Conservation (phyloP, 1,140 invertebrate species). For the Microplitis demolitor region DNA sequence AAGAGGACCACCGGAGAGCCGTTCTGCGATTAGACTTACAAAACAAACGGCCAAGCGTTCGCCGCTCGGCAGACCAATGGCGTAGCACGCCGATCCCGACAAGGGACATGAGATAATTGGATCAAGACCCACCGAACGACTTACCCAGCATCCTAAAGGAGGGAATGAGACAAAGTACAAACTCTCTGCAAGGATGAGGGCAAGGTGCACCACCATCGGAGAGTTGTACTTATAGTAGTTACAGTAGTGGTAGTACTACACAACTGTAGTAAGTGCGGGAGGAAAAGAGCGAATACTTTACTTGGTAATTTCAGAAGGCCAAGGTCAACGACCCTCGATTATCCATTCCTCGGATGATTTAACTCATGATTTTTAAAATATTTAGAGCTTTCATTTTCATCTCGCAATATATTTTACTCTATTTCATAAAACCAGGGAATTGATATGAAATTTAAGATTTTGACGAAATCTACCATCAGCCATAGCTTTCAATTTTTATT, state of each 20-base stretch:
- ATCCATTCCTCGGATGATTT: background rate
- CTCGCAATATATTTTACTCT: no score
- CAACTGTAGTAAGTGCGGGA: background rate
- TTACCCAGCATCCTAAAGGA: slow-evolving; percentile 26
- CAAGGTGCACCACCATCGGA: background rate
- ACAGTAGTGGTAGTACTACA: no score
- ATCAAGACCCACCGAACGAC: slow-evolving; percentile 42
- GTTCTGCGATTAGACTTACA: slow-evolving; percentile 63
- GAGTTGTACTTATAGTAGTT: background rate
- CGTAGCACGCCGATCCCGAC: slow-evolving; percentile 55
- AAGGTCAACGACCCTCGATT: slow-evolving; percentile 37
- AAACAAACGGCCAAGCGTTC: slow-evolving; percentile 60
- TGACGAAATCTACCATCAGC: no score
- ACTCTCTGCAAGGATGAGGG: background rate
- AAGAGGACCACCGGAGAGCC: slow-evolving; percentile 52
- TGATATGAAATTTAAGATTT: no score
- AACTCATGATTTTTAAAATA: background rate
- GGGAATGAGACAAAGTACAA: slow-evolving; percentile 12
- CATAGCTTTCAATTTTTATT: no score
- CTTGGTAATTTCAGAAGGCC: slow-evolving; percentile 37
- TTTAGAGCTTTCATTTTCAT: background rate
- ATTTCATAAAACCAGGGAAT: no score
- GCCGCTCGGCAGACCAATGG: slow-evolving; percentile 53
- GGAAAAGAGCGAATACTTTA: slow-evolving; percentile 2
- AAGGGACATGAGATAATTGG: slow-evolving; percentile 62